Evolutionary conservation across 2,888 invertebrate genomes (phyloP), one percentile per base, ranked within the genome.

Genomic region (Dioctria rufipes): DNA sequence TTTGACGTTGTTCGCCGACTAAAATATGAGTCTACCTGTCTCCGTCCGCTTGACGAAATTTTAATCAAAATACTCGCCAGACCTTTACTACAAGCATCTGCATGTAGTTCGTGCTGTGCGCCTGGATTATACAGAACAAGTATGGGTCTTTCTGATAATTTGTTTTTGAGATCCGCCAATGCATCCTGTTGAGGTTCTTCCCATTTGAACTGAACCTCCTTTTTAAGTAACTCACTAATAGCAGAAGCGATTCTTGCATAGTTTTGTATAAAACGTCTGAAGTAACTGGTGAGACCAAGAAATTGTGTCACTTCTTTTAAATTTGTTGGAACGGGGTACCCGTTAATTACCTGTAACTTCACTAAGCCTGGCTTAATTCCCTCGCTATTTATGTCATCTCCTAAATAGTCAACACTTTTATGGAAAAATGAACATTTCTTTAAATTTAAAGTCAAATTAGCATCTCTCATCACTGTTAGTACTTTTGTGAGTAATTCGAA

Each of bases 61-160:
- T 46, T 1, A 5, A 46, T 46, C 2, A 6, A 2, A 46, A 46
- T 46, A 6, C 5, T 2, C 8, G 67, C 39, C 9, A 78, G 13
- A 5, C 69, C 80, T n/a, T 54, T 4, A 4, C 9, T 43, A 37
- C 25, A 25, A 5, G 71, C 81, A 49, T 81, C 63, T 5, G 81
- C 78, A 25, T 81, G 81, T 3, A 81, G 51, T 58, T 81, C 71
- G 40, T 81, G 81, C 6, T 65, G 46, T 9, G 49, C 51, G n/a
- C 9, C 8, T 6, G 71, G 46, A 39, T 73, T 43, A 40, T 60
- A 80, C n/a, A 60, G 3, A 60, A 37, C 60, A 25, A 60, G 37
- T 37, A 60, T 25, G 6, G 60, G 60, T 37, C 8, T 60, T 25
- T 13, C 60, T n/a, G 25, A 60, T 60, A 60, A 25, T n/a, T 25